Conservation (phyloP, 2,113 vertebrate genomes). For the Stomatorhinus ivindoensis region DNA sequence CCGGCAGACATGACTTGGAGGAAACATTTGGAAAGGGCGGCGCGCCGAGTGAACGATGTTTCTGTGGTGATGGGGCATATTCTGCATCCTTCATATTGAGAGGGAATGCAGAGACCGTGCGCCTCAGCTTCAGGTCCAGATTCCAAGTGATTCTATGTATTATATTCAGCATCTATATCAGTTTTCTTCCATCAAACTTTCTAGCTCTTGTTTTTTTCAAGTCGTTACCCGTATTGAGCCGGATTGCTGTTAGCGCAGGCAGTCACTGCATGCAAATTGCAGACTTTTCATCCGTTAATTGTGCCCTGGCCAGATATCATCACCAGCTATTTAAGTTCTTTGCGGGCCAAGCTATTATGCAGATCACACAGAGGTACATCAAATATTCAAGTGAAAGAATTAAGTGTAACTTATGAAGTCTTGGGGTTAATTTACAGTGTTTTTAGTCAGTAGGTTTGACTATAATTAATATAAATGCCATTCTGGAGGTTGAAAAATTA, state of each 20-base stretch:
- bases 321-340: neutral
- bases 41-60: too few relatives aligned
- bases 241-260: neutral
- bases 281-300: conserved; percentile 1
- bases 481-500: neutral
- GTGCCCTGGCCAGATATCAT: neutral
- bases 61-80: neutral
- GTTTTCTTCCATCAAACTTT: neutral
- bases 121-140: neutral
- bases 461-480: conserved; percentile 10
- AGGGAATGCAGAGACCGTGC: neutral
- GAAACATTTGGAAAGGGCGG: neutral
- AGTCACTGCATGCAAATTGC: neutral
- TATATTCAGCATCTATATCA: neutral
- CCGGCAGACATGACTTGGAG: conserved; percentile 52
- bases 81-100: neutral
- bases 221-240: neutral
- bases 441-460: neutral
- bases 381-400: neutral
- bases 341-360: neutral
- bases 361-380: neutral
- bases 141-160: neutral
- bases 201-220: neutral
- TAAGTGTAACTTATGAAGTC: neutral
- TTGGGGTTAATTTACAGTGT: neutral